A percentile compares a stretch with the other conserved stretches of the same genome.
These are phyloP conservation scores for Phylloscopus trochilus DNA, from an alignment of 2,113 vertebrate genomes.

Conservation along the genomic window DNA sequence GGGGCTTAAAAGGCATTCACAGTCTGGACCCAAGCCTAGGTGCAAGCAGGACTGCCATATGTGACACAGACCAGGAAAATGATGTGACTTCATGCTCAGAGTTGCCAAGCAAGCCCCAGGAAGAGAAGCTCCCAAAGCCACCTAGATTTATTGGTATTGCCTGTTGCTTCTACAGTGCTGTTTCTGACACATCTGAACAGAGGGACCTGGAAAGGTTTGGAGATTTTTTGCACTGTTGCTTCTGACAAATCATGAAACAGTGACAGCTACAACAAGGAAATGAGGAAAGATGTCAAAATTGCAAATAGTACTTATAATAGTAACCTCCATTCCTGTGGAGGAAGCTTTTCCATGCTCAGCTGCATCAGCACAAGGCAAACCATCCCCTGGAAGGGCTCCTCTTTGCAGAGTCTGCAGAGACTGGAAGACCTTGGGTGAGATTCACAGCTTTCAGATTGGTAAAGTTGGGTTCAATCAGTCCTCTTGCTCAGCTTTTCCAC, in stretches of 20 bases:
- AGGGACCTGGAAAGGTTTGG: background rate
- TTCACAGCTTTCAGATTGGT: background rate
- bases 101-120: background rate
- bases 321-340: background rate
- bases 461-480: background rate
- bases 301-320: background rate
- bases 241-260: background rate
- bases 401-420: background rate
- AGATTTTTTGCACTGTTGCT: background rate
- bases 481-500: slow-evolving; percentile 3
- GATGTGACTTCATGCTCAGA: background rate
- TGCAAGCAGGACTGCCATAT: background rate
- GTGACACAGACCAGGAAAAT: background rate
- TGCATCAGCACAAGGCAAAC: background rate
- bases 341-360: background rate
- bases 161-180: background rate
- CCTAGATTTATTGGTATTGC: background rate
- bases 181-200: background rate
- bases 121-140: background rate
- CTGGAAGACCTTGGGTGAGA: background rate
- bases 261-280: background rate
- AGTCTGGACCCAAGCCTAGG: background rate
- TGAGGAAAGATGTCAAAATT: background rate
- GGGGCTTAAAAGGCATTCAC: background rate
- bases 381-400: background rate